phyloP scores from a whole-genome alignment of 2,797 vertebrate species.

The Echiichthys vipera region DNA sequence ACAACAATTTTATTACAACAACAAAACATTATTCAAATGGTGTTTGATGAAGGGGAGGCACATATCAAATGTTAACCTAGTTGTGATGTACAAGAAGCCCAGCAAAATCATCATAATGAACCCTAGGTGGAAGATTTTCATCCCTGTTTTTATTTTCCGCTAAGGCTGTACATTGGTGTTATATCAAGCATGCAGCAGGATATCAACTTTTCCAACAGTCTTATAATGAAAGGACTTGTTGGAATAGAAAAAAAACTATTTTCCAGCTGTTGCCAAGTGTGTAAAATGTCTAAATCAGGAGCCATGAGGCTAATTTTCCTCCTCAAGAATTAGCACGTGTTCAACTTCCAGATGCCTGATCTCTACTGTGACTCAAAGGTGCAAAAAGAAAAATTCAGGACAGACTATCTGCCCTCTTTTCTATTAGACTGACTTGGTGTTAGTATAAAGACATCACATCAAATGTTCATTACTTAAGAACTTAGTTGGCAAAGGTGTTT shows the following conservation, averaged over 20 bases:
- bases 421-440: too few relatives aligned
- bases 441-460: too few relatives aligned
- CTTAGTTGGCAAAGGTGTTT: too few relatives aligned
- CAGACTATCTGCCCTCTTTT: too few relatives aligned
- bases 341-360: slow-evolving; percentile 88
- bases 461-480: too few relatives aligned
- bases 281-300: slow-evolving; percentile 83
- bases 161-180: slow-evolving; percentile 7
- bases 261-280: slow-evolving; percentile 84
- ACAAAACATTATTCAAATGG: slow-evolving; percentile 67
- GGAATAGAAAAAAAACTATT: slow-evolving; percentile 27
- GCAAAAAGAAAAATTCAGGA: too few relatives aligned
- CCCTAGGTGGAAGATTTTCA: slow-evolving; percentile 5
- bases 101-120: slow-evolving; percentile 31
- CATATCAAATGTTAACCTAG: slow-evolving; percentile 37
- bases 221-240: neutral
- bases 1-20: slow-evolving; percentile 68
- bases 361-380: neutral
- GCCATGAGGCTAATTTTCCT: slow-evolving; percentile 82
- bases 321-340: slow-evolving; percentile 91
- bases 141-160: slow-evolving; percentile 40
- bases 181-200: neutral
- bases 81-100: neutral
- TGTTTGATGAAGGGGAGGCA: slow-evolving; percentile 58
- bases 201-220: neutral